Evolutionary conservation across 1,140 invertebrate genomes (phyloP).

Genomic region (Neodiprion virginianus): DNA sequence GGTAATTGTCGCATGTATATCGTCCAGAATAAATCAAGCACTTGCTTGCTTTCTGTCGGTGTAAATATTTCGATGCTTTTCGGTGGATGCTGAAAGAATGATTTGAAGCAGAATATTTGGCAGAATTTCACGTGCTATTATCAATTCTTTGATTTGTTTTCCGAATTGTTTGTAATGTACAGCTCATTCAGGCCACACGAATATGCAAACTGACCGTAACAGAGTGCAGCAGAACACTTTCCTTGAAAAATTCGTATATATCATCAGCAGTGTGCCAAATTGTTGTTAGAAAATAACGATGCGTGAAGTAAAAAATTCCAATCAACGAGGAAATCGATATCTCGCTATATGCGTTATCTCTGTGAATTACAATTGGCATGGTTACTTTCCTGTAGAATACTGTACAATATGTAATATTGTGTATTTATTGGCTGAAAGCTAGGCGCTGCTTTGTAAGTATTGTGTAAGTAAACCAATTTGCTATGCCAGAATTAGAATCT

Average conservation of each 20-base stretch:
- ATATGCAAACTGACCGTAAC: conserved; percentile 35
- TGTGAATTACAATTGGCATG: conserved; percentile 29
- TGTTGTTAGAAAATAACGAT: conserved; percentile 41
- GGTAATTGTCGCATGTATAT: conserved; percentile 43
- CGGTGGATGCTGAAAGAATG: conserved; percentile 41
- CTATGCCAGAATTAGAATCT: conserved; percentile 16
- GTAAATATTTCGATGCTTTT: conserved; percentile 43
- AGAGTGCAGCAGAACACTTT: conserved; percentile 37
- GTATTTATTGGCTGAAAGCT: neutral
- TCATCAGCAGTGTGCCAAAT: conserved; percentile 37
- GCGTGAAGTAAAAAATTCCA: conserved; percentile 43
- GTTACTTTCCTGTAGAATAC: conserved; percentile 8
- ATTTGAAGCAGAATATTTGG: conserved; percentile 8
- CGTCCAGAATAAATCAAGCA: conserved; percentile 40
- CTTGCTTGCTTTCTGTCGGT: conserved; percentile 32
- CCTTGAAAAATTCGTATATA: conserved; percentile 40
- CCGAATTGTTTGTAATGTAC: conserved; percentile 12
- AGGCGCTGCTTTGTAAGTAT: conserved; percentile 10
- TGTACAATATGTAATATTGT: conserved; percentile 15
- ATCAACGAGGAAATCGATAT: conserved; percentile 42
- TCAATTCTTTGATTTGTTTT: neutral
- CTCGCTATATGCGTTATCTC: conserved; percentile 42
- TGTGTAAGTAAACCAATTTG: conserved; percentile 15
- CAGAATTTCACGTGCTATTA: neutral
- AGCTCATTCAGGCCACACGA: neutral